Base-by-base conservation (phyloP, 1,140 invertebrate genomes). In the Littorina saxatilis region DNA sequence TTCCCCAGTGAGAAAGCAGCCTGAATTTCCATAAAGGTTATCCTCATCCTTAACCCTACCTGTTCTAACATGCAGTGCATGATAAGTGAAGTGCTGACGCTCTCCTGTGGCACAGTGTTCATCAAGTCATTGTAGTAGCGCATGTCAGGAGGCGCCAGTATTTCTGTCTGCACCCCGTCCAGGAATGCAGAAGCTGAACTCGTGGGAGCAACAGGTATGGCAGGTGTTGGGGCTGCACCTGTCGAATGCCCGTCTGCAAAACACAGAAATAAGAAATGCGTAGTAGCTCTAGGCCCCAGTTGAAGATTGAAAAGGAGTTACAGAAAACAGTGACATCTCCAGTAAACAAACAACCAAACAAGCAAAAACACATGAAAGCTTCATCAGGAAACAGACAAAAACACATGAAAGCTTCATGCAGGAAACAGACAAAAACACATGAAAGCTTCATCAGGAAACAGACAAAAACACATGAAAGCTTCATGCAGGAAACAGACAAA, bases 61-160 rank as follows among this genome's bases (percentile, higher is more conserved):
- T 93, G 92, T 85, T 93, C 92, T 61, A 93, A 80, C 90, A 93
- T 92, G 80, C 88, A 89, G 70, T 91, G 85, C 87, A 93, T 85
- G 37, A 92, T 85, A 2, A 92, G 87, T 3, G 89, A 83, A 27
- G 92, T 87, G 79, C 89, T 92, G 79, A 90, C 88, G 86, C 90
- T 91, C 82, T 93, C 92, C 73, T 89, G 86, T 11, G 92, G 92
- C 40, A 93, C 80, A 76, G 85, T 83, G 78, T 89, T 90, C 89
- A 92, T 90, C 77, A 93, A 76, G 63, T 92, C 91, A 86, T 90
- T 92, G 83, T 93, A 93, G 80, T 88, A 91, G 55, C 91, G 82
- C 89, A 91, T 92, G 75, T 93, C 91, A 7, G 88, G 85, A 13
- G 63, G 80, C 7, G 32, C 55, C 11, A 66, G 9, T 11, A 40